Percentiles rank a stretch among this genome's conserved stretches.
Conservation (phyloP, 2,888 invertebrate species). For the Melolontha melolontha region DNA sequence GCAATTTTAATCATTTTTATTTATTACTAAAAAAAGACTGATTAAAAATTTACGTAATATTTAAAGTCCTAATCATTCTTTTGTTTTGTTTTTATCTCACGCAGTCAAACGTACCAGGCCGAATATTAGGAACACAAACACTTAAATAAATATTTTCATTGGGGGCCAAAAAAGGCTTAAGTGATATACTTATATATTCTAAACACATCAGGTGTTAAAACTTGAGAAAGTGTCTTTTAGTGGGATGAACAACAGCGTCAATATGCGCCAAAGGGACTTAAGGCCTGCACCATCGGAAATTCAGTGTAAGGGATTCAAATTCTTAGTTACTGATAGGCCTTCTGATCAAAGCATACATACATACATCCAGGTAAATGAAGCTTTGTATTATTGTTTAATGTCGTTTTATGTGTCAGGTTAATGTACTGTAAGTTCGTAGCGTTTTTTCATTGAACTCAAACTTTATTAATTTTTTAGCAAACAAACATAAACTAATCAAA, state of each 20-base stretch:
- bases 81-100: neutral
- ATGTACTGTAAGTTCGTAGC: too few relatives aligned
- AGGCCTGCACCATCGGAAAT: slow-evolving; percentile 97
- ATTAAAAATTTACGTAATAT: slow-evolving; percentile 7
- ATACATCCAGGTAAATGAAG: slow-evolving; percentile 48
- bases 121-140: slow-evolving; percentile 1
- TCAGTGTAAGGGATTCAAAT: slow-evolving; percentile 96
- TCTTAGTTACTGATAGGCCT: slow-evolving; percentile 98
- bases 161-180: slow-evolving; percentile 37
- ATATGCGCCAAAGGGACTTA: slow-evolving; percentile 93
- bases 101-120: neutral
- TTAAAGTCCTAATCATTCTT: neutral
- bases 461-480: too few relatives aligned
- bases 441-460: too few relatives aligned
- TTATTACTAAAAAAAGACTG: slow-evolving; percentile 5
- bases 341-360: slow-evolving; percentile 91
- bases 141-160: slow-evolving; percentile 3
- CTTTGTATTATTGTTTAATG: neutral
- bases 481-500: too few relatives aligned
- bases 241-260: slow-evolving; percentile 58
- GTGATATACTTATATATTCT: slow-evolving; percentile 51
- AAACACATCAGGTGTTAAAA: slow-evolving; percentile 51
- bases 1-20: neutral
- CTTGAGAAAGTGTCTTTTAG: slow-evolving; percentile 42
- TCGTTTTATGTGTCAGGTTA: too few relatives aligned